phyloP scores from a whole-genome alignment of 1,140 invertebrate genomes.

The Cherax destructor region DNA sequence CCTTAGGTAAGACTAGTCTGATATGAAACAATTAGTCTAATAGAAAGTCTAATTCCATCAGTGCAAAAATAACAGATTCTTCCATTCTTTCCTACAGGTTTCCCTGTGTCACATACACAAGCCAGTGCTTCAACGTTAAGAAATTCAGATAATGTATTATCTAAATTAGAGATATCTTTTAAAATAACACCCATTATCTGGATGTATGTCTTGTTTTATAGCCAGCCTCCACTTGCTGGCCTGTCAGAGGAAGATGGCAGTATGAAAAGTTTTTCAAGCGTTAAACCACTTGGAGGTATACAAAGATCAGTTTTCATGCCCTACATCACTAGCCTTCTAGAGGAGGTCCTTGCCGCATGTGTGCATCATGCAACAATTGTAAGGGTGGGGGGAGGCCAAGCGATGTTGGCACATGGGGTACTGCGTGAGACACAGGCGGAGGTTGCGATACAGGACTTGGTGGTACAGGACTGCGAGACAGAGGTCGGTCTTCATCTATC shows the following conservation, averaged over 20 bases:
- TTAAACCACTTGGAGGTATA: conserved; percentile 40
- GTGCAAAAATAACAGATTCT: conserved; percentile 68
- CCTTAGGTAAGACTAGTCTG: conserved; percentile 69
- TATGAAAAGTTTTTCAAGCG: conserved; percentile 32
- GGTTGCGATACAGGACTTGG: conserved; percentile 66
- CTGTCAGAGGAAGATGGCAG: conserved; percentile 48
- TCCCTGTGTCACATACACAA: conserved; percentile 48
- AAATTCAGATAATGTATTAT: conserved; percentile 25
- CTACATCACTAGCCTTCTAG: conserved; percentile 68
- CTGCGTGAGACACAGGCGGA: conserved; percentile 51
- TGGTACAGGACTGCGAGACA: conserved; percentile 49
- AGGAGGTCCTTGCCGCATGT: conserved; percentile 69
- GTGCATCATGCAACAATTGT: conserved; percentile 70
- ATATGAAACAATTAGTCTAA: conserved; percentile 68
- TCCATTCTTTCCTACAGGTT: conserved; percentile 53
- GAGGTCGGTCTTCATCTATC: conserved; percentile 58
- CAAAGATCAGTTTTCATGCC: conserved; percentile 7
- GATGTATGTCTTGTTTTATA: conserved; percentile 14
- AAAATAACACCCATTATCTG: conserved; percentile 21
- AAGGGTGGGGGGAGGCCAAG: conserved; percentile 64
- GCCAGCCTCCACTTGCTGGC: conserved; percentile 38
- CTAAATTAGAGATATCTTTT: conserved; percentile 45
- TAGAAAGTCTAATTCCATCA: conserved; percentile 64
- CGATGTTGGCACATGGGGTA: conserved; percentile 57
- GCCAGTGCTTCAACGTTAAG: conserved; percentile 42